Evolutionary conservation across 1,140 invertebrate species (phyloP).

Genomic region (Drosophila repleta): DNA sequence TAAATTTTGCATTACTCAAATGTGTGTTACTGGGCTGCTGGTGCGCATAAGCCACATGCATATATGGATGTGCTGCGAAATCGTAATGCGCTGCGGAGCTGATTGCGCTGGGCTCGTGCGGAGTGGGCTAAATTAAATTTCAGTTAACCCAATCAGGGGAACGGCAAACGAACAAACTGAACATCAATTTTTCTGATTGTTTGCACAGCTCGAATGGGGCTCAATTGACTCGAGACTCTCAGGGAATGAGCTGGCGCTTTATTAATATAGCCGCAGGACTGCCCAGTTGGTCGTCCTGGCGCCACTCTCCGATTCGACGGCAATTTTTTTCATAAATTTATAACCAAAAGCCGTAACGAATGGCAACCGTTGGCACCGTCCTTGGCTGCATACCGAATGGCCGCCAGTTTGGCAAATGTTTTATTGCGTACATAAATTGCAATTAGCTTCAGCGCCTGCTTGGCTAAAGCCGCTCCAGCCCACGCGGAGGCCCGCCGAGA

Average conservation of each 20-base stretch:
- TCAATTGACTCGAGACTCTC: slow-evolving; percentile 59
- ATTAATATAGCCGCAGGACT: slow-evolving; percentile 69
- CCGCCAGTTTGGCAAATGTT: slow-evolving; percentile 72
- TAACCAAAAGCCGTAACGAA: slow-evolving; percentile 72
- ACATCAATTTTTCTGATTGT: slow-evolving; percentile 55
- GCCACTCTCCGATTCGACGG: slow-evolving; percentile 17
- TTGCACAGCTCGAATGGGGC: slow-evolving; percentile 48
- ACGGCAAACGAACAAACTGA: slow-evolving; percentile 24
- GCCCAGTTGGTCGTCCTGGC: slow-evolving; percentile 9
- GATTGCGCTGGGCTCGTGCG: slow-evolving; percentile 7
- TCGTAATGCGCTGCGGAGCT: slow-evolving; percentile 24
- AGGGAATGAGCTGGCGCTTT: slow-evolving; percentile 38
- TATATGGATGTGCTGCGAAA: slow-evolving; percentile 16
- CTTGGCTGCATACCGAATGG: slow-evolving; percentile 27
- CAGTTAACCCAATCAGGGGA: slow-evolving; percentile 57
- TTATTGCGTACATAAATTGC: slow-evolving; percentile 82
- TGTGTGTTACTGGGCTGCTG: slow-evolving; percentile 35
- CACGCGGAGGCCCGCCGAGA: slow-evolving; percentile 7
- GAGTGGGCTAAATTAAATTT: slow-evolving; percentile 64
- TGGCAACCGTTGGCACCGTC: slow-evolving; percentile 22
- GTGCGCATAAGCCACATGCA: not conserved
- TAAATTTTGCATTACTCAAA: slow-evolving; percentile 61
- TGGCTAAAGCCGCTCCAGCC: slow-evolving; percentile 65
- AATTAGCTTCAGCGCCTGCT: slow-evolving; percentile 72
- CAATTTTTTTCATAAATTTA: slow-evolving; percentile 80